A percentile compares a stretch with the other conserved stretches of the same genome.
Conservation (phyloP, 2,113 vertebrate genomes). For the Brachyistius frenatus region DNA sequence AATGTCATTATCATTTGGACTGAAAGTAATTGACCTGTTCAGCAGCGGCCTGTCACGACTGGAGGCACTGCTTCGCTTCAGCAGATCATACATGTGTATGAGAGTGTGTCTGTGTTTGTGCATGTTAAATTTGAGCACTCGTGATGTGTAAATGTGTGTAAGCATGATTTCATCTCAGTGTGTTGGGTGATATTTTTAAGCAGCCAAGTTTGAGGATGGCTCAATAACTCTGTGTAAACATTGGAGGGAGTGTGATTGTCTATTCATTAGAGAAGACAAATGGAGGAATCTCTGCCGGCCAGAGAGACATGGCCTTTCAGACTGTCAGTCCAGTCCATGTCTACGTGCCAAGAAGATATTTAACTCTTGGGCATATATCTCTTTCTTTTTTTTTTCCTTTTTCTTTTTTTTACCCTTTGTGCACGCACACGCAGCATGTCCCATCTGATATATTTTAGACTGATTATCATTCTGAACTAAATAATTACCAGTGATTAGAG, state of each 20-base stretch:
- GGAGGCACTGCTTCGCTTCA: slow-evolving; percentile 46
- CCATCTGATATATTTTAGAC: slow-evolving; percentile 17
- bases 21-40: slow-evolving; percentile 79
- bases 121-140: slow-evolving; percentile 21
- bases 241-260: slow-evolving; percentile 66
- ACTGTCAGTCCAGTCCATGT: slow-evolving; percentile 41
- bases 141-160: neutral
- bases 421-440: neutral
- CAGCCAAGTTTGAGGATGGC: slow-evolving; percentile 55
- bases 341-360: slow-evolving; percentile 38
- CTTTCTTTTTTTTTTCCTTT: too few relatives aligned
- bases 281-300: slow-evolving; percentile 36
- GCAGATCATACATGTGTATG: slow-evolving; percentile 36
- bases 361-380: slow-evolving; percentile 17
- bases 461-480: slow-evolving; percentile 5
- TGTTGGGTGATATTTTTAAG: slow-evolving; percentile 37
- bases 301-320: slow-evolving; percentile 53
- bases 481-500: neutral
- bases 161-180: neutral
- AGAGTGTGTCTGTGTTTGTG: slow-evolving; percentile 12
- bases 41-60: slow-evolving; percentile 55
- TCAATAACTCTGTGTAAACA: slow-evolving; percentile 73
- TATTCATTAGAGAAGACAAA: slow-evolving; percentile 79
- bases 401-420: neutral
- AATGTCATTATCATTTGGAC: slow-evolving; percentile 77